Base-by-base conservation (phyloP, 2,797 vertebrate genomes). In the Saxicola maurus region DNA sequence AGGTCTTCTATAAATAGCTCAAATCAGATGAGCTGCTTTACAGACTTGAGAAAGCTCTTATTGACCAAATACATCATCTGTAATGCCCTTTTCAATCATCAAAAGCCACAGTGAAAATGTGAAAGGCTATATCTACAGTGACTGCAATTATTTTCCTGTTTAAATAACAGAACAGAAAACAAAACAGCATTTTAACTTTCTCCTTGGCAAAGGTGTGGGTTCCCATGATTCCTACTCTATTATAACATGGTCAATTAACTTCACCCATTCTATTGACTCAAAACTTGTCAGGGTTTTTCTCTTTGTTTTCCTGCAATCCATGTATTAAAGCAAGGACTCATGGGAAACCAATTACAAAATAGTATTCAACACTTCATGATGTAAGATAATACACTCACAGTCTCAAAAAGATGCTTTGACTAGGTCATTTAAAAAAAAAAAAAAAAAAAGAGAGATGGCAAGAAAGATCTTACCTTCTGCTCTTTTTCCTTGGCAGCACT, bases 401-500 rank as follows among this genome's bases (percentile, higher is more conserved):
- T 18, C 46, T 25, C 8, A 43, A 92, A 93, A 86, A 67, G 6
- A 38, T 35, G 7, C 67, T 80, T 55, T 13, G 24, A 60, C 28
- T 20, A 51, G 19, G n/a, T 28, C 17, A 73, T 76, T 43, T 83
- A 69, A 45, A 3, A 45, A 3, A 13, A 13, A 37, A 35, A 35
- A 35, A 35, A 35, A 77, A 67, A 67, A 69, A 56, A 84, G 38
- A 3, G 8, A 79, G 16, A 75, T 3, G 23, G 28, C 28, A 82
- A 62, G 48, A 76, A 89, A 86, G 20, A 75, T 24, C 95, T 97
- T 96, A 98, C 97, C 97, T 96, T 96, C 78, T 94, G 97, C 81
- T 96, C 96, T 71, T 97, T 97, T 51, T 95, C 64, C 73, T 92
- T 97, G 77, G 94, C 87, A 76, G 96, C 94, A 86, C 96, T 97